Percentiles rank a stretch among this genome's conserved stretches.
These are phyloP conservation scores for Lepidurus apus DNA, from an alignment of 1,140 invertebrate species.

Conservation along the genomic window DNA sequence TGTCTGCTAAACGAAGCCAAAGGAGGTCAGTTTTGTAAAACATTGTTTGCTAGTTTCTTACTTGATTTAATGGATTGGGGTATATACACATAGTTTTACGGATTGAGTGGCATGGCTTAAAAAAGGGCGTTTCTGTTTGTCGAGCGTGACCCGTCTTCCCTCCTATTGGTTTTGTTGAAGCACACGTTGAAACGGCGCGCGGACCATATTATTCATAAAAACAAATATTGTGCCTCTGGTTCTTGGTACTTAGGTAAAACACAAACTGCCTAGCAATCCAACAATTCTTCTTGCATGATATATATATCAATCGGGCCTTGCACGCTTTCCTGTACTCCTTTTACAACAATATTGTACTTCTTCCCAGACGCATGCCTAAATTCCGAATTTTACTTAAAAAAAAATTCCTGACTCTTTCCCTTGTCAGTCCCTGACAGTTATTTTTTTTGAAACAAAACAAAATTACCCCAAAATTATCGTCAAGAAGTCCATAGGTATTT, in stretches of 20 bases:
- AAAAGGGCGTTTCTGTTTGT: not conserved
- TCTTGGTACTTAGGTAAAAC: conserved; percentile 22
- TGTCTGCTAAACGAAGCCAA: not conserved
- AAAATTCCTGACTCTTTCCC: too few relatives aligned
- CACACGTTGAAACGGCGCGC: conserved; percentile 17
- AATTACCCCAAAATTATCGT: not conserved
- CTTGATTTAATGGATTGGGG: not conserved
- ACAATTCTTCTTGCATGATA: conserved; percentile 3
- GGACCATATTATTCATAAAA: conserved; percentile 14
- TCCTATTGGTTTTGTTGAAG: conserved; percentile 10
- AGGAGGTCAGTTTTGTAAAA: conserved; percentile 25
- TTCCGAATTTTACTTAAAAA: not conserved
- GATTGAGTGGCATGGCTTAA: conserved; percentile 1
- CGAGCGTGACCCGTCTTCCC: conserved; percentile 15
- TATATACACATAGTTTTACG: not conserved
- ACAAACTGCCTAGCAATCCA: conserved; percentile 21
- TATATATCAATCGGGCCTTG: conserved; percentile 16
- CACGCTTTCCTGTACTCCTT: conserved; percentile 18
- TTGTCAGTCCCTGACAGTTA: not conserved
- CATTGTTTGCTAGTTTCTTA: not conserved
- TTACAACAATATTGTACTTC: conserved; percentile 19
- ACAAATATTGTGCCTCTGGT: conserved; percentile 19
- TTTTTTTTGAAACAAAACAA: not conserved
- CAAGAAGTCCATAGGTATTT: conserved; percentile 10
- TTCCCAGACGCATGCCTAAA: not conserved